phyloP scores from a whole-genome alignment of 2,113 vertebrate genomes.

The Ondatra zibethicus region DNA sequence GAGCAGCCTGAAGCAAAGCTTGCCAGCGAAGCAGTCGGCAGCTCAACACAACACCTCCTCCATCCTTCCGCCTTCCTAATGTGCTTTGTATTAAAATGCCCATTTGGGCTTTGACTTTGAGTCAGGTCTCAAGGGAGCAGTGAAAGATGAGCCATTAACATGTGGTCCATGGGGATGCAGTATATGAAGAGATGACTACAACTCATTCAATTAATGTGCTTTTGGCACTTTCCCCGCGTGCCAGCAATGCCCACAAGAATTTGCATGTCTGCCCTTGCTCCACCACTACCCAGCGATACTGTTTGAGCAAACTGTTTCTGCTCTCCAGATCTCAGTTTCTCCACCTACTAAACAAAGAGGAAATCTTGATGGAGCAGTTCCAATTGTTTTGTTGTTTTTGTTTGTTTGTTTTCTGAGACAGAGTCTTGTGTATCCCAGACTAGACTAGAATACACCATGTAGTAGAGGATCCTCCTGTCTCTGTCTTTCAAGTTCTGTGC shows the following conservation, averaged over 20 bases:
- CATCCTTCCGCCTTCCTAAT: conserved; percentile 13
- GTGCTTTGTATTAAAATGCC: conserved; percentile 65
- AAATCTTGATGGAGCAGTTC: neutral
- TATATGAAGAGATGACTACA: conserved; percentile 54
- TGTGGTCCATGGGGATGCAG: conserved; percentile 34
- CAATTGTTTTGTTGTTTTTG: neutral
- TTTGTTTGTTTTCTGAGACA: neutral
- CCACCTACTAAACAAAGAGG: neutral
- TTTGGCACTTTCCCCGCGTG: neutral
- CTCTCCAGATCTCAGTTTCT: neutral
- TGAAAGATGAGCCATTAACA: conserved; percentile 73
- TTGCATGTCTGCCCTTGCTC: neutral
- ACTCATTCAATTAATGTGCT: conserved; percentile 43
- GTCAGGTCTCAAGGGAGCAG: conserved; percentile 52
- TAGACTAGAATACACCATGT: neutral
- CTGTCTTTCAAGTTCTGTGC: neutral
- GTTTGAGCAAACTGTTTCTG: conserved; percentile 22
- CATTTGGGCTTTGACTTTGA: conserved; percentile 78
- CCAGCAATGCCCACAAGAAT: neutral
- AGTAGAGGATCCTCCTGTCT: neutral
- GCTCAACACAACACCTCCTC: conserved; percentile 49
- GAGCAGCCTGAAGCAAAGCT: conserved; percentile 55
- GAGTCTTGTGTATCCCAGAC: neutral
- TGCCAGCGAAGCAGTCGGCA: conserved; percentile 65
- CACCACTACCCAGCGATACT: neutral